Conservation (phyloP, 2,888 invertebrate genomes). For the Drosophila falleni region DNA sequence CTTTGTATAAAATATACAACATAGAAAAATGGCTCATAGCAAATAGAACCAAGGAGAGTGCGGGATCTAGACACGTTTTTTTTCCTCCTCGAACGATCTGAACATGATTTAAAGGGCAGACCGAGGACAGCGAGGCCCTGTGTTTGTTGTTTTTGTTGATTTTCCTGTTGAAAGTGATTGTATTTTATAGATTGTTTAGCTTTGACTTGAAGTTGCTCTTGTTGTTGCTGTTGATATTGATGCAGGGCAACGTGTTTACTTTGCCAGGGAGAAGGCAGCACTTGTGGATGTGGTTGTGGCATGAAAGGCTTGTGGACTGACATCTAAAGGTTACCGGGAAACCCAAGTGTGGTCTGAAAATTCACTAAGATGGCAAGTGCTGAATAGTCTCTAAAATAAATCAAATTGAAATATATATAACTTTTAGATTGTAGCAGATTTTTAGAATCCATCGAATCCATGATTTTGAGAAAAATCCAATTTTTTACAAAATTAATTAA, state of each 20-base stretch:
- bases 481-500: too few relatives aligned
- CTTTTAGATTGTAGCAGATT: neutral
- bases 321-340: conserved; percentile 1
- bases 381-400: conserved; percentile 11
- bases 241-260: conserved; percentile 53
- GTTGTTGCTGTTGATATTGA: conserved; percentile 21
- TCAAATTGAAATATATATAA: neutral
- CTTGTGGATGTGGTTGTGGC: conserved; percentile 28
- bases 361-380: conserved; percentile 33
- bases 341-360: neutral
- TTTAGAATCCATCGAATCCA: too few relatives aligned
- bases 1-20: conserved; percentile 46
- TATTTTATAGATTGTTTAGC: conserved; percentile 65
- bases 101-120: conserved; percentile 73
- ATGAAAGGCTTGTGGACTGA: conserved; percentile 13
- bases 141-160: conserved; percentile 42
- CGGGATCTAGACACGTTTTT: conserved; percentile 58
- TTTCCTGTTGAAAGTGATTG: conserved; percentile 69
- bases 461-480: too few relatives aligned
- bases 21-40: conserved; percentile 33
- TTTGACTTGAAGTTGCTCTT: conserved; percentile 33
- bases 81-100: conserved; percentile 37
- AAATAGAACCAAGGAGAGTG: conserved; percentile 19
- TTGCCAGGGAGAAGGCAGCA: conserved; percentile 31
- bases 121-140: conserved; percentile 12